Percentiles rank a stretch among this genome's conserved stretches.
These are phyloP conservation scores for Hypocryptadius cinnamomeus DNA, from an alignment of 2,113 vertebrate genomes.

Conservation along the genomic window DNA sequence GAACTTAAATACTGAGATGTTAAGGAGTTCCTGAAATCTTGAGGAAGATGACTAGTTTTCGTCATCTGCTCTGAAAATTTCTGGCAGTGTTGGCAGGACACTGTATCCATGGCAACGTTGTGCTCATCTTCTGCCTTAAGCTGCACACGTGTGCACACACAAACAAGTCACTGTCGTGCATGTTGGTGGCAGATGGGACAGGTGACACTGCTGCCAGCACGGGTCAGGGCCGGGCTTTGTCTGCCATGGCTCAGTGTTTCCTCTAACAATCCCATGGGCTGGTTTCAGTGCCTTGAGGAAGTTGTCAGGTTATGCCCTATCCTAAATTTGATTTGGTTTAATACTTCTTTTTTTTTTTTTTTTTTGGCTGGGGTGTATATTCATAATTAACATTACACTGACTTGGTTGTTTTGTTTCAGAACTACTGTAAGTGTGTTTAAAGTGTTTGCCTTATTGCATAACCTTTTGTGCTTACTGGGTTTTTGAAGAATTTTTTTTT, in stretches of 20 bases:
- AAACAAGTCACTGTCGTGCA: neutral
- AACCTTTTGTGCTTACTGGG: neutral
- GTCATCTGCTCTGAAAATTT: neutral
- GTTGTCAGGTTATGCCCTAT: neutral
- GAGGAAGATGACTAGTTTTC: neutral
- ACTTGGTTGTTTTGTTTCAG: neutral
- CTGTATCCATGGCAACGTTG: conserved; percentile 11
- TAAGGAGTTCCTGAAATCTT: neutral
- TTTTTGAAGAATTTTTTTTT: neutral
- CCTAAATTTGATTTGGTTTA: neutral
- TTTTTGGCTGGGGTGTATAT: neutral
- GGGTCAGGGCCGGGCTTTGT: neutral
- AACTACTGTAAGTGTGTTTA: neutral
- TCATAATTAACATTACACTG: neutral
- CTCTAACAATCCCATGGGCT: neutral
- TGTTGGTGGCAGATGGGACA: neutral
- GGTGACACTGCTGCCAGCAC: neutral
- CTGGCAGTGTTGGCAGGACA: neutral
- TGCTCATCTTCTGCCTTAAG: neutral
- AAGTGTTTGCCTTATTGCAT: neutral
- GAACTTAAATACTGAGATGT: neutral
- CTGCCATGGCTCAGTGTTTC: neutral
- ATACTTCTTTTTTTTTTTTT: neutral
- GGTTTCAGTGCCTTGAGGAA: neutral
- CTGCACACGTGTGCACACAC: neutral